Evolutionary conservation across 2,888 invertebrate species (phyloP).

Genomic region (Parascotia fuliginaria): DNA sequence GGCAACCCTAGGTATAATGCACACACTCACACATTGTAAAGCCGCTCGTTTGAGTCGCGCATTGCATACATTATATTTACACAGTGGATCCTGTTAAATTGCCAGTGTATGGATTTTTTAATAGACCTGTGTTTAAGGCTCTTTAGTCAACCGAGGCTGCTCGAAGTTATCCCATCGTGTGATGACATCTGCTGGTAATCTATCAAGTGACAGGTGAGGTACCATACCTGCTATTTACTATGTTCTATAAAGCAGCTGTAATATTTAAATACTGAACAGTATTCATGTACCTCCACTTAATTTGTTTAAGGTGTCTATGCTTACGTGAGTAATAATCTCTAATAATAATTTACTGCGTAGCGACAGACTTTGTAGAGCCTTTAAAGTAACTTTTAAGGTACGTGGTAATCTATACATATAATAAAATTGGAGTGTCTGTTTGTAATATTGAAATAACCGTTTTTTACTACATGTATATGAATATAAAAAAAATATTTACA

Average conservation of each 20-base stretch:
- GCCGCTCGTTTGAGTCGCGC: slow-evolving; percentile 26
- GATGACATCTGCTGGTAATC: slow-evolving; percentile 12
- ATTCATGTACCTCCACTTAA: not conserved
- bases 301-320: not conserved
- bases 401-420: no score
- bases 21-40: slow-evolving; percentile 14
- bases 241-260: not conserved
- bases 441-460: no score
- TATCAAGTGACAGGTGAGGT: slow-evolving; percentile 20
- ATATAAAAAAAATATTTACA: no score
- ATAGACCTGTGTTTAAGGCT: no score
- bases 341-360: not conserved
- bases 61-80: slow-evolving; percentile 26
- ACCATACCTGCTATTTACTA: not conserved
- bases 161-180: no score
- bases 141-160: no score
- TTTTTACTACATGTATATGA: no score
- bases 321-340: not conserved
- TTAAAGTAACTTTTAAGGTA: no score
- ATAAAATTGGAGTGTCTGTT: no score
- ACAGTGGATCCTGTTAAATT: not conserved
- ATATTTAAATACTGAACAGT: not conserved
- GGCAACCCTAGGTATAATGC: slow-evolving; percentile 38
- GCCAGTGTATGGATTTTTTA: not conserved
- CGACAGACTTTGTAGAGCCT: not conserved